Evolutionary conservation across 2,113 vertebrate species (phyloP), one percentile per base, ranked within the genome.

Genomic region (Ursus arctos): DNA sequence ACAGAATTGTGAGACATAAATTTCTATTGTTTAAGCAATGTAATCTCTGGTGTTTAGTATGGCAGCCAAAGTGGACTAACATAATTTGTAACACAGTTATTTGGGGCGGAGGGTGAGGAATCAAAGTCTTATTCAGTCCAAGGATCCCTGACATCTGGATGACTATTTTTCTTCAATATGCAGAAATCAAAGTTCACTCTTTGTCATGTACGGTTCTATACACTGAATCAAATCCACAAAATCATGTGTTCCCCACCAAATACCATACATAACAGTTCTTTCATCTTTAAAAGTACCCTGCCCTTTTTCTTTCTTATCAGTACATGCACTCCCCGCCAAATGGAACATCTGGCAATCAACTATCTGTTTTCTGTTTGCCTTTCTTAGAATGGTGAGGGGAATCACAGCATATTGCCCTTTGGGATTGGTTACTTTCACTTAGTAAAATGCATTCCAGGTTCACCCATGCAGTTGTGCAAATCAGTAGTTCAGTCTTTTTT

Each of bases 141-240:
- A 72, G 47, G 6, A 89, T 31, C 9, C 14, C 21, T 80, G n/a
- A 79, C 7, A 76, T 36, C 24, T 74, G 22, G 53, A 7, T 21
- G 28, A 80, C 18, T 84, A 43, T 61, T 88, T 81, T 74, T 47
- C 43, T 83, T 92, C 79, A 92, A 88, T 85, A 43, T 72, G 11
- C 31, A n/a, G 55, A 43, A 67, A 67, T 91, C 49, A 24, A 77
- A 93, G 10, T 93, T 93, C 6, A 81, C 3, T 49, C n/a, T 43
- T 79, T 49, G 11, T 85, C 31, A 88, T 61, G 1, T 59, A 43
- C 18, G 14, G 51, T 55, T 55, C 36, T 72, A 26, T 14, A 16
- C 19, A 80, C 28, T 74, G 65, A 90, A 49, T 74, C 55, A 93
- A 74, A 79, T 55, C 24, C 2, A 33, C 2, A 65, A 47, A 69